These are phyloP conservation scores for Orbicella faveolata DNA, from an alignment of 64 coral and sea anemone species.

Conservation along the genomic window DNA sequence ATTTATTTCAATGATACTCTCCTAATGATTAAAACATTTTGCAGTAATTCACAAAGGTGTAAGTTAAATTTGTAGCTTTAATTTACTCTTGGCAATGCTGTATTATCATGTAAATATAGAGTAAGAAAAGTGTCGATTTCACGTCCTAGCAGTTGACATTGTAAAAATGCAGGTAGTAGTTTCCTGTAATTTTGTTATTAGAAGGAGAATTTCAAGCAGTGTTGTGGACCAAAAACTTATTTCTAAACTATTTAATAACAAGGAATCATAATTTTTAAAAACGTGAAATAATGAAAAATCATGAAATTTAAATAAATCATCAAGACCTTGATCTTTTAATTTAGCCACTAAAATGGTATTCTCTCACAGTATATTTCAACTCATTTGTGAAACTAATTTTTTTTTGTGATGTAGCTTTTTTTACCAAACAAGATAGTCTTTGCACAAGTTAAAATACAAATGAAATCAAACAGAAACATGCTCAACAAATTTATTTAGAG, in stretches of 20 bases:
- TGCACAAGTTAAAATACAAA: too few species aligned
- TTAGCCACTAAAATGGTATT: background rate
- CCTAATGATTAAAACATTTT: background rate
- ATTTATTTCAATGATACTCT: background rate
- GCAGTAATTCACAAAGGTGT: background rate
- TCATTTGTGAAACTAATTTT: too few species aligned
- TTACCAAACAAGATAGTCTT: too few species aligned
- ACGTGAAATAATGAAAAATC: background rate
- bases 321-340: too few species aligned
- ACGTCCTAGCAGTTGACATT: background rate
- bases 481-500: too few species aligned
- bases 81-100: background rate
- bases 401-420: too few species aligned
- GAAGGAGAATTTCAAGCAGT: too few species aligned
- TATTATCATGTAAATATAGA: background rate
- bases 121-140: background rate
- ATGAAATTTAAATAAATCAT: background rate
- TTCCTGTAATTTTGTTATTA: too few species aligned
- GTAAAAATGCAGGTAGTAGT: background rate
- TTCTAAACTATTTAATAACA: too few species aligned
- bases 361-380: background rate
- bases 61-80: background rate
- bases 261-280: too few species aligned
- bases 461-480: too few species aligned
- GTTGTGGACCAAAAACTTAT: too few species aligned